A percentile compares a stretch with the other conserved stretches of the same genome.
Conservation (phyloP, 2,797 vertebrate species). For the Basileuterus tristriatus region DNA sequence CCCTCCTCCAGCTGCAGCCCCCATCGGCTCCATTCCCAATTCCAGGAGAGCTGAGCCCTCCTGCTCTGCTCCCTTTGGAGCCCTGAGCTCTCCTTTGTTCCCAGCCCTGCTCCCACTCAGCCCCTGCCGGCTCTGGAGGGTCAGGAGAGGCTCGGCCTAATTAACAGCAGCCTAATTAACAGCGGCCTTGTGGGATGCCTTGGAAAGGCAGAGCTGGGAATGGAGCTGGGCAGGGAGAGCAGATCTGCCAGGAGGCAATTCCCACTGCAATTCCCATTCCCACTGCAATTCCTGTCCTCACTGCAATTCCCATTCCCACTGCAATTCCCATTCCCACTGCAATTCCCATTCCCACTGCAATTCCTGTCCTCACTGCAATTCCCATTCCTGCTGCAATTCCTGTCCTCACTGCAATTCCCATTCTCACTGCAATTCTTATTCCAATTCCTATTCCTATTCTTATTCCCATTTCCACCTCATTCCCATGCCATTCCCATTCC, state of each 20-base stretch:
- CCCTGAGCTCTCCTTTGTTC: not conserved
- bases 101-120: not conserved
- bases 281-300: rapidly evolving
- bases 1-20: not conserved
- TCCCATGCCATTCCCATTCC: not conserved
- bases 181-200: not conserved
- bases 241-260: not conserved
- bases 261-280: not conserved
- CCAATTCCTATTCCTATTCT: not conserved
- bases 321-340: not conserved
- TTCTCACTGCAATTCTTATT: not conserved
- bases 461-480: not conserved
- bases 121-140: not conserved
- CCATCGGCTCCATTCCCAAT: not conserved
- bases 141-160: not conserved
- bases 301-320: not conserved
- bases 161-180: conserved; percentile 25
- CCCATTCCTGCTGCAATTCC: not conserved
- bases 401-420: not conserved
- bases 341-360: not conserved
- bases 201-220: not conserved
- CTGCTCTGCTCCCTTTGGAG: not conserved
- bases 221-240: not conserved
- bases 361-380: not conserved
- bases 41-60: not conserved